Base-by-base conservation (phyloP, 64 coral and sea anemone genomes). In the Cladopsammia gracilis region DNA sequence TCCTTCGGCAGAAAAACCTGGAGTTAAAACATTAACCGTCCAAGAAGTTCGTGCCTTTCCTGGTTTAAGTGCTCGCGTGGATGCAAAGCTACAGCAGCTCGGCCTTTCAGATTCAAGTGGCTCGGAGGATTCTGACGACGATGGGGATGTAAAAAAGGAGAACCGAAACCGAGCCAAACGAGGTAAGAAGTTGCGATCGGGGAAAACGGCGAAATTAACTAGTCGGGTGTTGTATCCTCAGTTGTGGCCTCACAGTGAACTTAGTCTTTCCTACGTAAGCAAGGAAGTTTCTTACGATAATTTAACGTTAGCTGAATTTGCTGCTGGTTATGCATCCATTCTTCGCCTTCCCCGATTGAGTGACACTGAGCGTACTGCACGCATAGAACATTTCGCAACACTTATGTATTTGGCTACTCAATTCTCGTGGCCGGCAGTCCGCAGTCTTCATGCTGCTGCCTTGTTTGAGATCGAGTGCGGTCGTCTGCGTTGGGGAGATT, bases 391-490 rank as follows among this genome's bases (percentile, higher is more conserved):
- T 22, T 43, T 83, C 52, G 12, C 19, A 2, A 10, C 59, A 1
- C 15, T 64, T 11, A 84, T 87, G 62, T 87, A 87, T 15, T 57
- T 87, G 3, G 84, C 45, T 8, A 69, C 84, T 4, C 45, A 47
- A 26, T 87, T 70, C 19, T 43, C 62, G 5, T 87, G 84, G 84
- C 68, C 26, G 5, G 18, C 18, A 4, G 84, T 87, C 49, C 18
- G 45, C 7, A 2, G 1, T 6, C 48, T 87, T 52, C 84, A 87
- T 16, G 84, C 3, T 3, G 84, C 84, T 46, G 84, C 22, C n/a
- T 24, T 87, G 44, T 68, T 49, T 70, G 68, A 87, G 18, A 87
- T 87, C 8, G 84, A 87, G 18, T 70, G 84, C 13, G 84, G 84
- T 2, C 3, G 84, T 7, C 1, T 18, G 1, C 61, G 66, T 20